These are phyloP conservation scores for Orchestes rusci DNA, from an alignment of 2,888 invertebrate species.

Conservation along the genomic window DNA sequence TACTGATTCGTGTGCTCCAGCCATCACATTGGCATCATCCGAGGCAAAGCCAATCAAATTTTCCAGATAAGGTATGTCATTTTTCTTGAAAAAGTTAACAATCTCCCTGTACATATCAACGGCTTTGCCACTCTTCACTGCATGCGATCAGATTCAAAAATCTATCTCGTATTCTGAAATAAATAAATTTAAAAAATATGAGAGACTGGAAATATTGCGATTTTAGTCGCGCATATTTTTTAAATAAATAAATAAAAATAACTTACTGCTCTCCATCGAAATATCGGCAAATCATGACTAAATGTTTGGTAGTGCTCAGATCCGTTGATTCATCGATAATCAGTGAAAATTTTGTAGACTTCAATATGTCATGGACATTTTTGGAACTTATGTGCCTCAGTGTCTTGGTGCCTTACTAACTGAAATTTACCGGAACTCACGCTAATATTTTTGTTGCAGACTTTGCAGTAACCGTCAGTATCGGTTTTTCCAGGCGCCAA, in stretches of 20 bases:
- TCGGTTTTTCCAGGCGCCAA: background rate
- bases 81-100: background rate
- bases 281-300: background rate
- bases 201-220: background rate
- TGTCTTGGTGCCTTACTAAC: background rate
- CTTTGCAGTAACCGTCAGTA: background rate
- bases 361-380: background rate
- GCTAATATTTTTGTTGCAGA: background rate
- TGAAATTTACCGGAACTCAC: background rate
- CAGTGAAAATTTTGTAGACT: background rate
- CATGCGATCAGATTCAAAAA: background rate
- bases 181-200: no score
- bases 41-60: slow-evolving; percentile 27
- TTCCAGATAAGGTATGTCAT: background rate
- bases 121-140: background rate
- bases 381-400: background rate
- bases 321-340: slow-evolving; percentile 2
- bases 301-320: background rate
- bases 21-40: slow-evolving; percentile 21
- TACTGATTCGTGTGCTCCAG: slow-evolving; percentile 24
- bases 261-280: background rate
- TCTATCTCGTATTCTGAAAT: background rate
- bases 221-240: no score
- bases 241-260: background rate
- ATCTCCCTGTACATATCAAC: background rate